Conservation (phyloP, 2,797 vertebrate genomes). For the Cryptoprocta ferox region DNA sequence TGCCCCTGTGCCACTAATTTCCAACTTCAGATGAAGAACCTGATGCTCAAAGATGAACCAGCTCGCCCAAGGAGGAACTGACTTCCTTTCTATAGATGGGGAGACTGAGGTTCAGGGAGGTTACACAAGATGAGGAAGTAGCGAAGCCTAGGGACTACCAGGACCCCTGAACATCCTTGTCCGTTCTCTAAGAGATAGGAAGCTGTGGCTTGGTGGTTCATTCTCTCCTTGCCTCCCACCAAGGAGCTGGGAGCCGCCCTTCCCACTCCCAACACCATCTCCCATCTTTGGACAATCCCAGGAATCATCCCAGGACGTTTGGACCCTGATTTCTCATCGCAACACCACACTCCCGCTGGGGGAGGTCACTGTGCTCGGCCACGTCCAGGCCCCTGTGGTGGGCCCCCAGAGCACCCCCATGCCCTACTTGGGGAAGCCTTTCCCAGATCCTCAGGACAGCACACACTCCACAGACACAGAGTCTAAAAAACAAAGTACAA, state of each 20-base stretch:
- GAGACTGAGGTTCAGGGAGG: background rate
- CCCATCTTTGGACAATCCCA: background rate
- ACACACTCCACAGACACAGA: fast-evolving
- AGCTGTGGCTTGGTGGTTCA: background rate
- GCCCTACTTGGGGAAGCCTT: background rate
- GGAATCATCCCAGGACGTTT: background rate
- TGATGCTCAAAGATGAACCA: background rate
- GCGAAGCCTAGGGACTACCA: background rate
- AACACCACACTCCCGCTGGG: background rate
- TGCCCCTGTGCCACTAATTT: background rate
- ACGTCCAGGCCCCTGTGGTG: background rate
- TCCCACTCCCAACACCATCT: background rate
- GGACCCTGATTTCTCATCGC: background rate
- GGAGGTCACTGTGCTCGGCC: background rate
- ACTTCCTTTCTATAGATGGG: background rate
- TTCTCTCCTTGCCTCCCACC: background rate
- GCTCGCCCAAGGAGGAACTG: background rate
- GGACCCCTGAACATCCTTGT: background rate
- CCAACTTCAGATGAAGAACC: background rate
- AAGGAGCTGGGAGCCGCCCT: background rate
- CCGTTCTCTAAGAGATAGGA: background rate
- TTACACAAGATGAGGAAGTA: background rate
- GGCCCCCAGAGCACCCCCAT: background rate
- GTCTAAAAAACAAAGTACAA: slow-evolving; percentile 99
- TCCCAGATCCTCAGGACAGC: background rate